These are phyloP conservation scores for Oconnorella tubifera DNA, from an alignment of 2,888 invertebrate species.

Conservation along the genomic window DNA sequence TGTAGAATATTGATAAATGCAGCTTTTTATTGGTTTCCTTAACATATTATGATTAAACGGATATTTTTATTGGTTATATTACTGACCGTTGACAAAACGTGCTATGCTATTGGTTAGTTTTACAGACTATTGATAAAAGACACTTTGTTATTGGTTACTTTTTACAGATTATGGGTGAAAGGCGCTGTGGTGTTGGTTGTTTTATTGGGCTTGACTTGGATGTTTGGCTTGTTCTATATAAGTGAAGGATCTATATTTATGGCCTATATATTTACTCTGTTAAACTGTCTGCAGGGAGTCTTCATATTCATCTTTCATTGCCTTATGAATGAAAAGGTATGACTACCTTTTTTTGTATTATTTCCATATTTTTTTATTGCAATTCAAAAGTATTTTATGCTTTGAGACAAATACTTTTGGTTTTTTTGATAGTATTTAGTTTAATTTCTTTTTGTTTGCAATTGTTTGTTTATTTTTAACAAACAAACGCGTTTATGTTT, in stretches of 20 bases:
- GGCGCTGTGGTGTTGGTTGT: constrained; percentile 85
- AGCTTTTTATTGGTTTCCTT: too few relatives aligned
- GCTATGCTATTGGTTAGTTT: neutral
- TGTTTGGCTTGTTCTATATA: constrained; percentile 84
- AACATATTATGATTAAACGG: too few relatives aligned
- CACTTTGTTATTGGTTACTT: neutral
- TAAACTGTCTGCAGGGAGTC: constrained; percentile 88
- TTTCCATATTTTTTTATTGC: too few relatives aligned
- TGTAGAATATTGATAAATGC: too few relatives aligned
- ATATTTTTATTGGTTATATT: too few relatives aligned
- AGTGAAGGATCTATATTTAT: constrained; percentile 81
- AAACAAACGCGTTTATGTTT: too few relatives aligned
- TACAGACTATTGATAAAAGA: neutral
- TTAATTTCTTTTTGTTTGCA: constrained; percentile 24
- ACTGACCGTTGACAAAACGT: neutral
- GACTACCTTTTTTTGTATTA: neutral
- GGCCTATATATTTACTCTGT: constrained; percentile 86
- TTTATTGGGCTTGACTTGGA: constrained; percentile 87
- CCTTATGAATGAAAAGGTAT: constrained; percentile 88
- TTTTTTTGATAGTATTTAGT: neutral
- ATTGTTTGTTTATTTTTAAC: too few relatives aligned
- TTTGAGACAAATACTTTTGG: neutral
- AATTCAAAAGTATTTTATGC: neutral
- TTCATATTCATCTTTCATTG: constrained; percentile 96
- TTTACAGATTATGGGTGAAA: constrained; percentile 79